These are phyloP conservation scores for Sebastes trivittatus DNA, from an alignment of 2,797 vertebrate species.

Conservation along the genomic window DNA sequence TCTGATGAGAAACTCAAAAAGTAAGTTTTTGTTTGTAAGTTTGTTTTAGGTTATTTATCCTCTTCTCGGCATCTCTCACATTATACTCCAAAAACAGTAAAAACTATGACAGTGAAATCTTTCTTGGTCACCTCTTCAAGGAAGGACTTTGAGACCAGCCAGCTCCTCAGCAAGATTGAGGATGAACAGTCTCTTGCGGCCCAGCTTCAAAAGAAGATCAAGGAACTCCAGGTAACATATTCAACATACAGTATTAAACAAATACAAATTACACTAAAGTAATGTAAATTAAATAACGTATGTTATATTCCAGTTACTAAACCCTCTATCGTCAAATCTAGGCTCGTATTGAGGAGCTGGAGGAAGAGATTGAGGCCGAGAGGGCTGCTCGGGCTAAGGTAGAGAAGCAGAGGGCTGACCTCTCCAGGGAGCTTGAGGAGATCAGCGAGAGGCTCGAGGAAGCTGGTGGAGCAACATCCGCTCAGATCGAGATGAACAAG, in stretches of 20 bases:
- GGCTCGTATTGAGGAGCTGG: constrained; percentile 88
- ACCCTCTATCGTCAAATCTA: constrained; percentile 41
- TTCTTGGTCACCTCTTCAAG: constrained; percentile 54
- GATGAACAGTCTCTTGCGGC: constrained; percentile 83
- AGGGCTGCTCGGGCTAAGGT: constrained; percentile 78
- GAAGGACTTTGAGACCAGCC: constrained; percentile 91
- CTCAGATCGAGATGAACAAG: constrained; percentile 87
- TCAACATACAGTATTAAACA: too few relatives aligned
- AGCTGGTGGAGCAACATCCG: constrained; percentile 84
- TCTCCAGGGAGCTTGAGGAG: constrained; percentile 87
- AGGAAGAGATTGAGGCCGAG: constrained; percentile 89
- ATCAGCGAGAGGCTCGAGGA: constrained; percentile 88
- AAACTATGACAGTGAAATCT: background rate
- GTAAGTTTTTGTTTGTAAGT: constrained; percentile 50
- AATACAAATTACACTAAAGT: too few relatives aligned
- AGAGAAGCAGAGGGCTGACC: constrained; percentile 88
- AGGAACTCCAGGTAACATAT: constrained; percentile 86
- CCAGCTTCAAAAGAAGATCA: constrained; percentile 83
- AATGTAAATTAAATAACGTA: too few relatives aligned
- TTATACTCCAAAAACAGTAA: background rate
- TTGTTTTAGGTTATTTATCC: background rate
- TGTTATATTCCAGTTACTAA: background rate
- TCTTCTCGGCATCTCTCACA: background rate
- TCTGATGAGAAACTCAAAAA: constrained; percentile 89
- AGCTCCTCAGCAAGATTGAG: constrained; percentile 87